Conservation (phyloP, 2,113 vertebrate genomes). For the Larimichthys crocea region DNA sequence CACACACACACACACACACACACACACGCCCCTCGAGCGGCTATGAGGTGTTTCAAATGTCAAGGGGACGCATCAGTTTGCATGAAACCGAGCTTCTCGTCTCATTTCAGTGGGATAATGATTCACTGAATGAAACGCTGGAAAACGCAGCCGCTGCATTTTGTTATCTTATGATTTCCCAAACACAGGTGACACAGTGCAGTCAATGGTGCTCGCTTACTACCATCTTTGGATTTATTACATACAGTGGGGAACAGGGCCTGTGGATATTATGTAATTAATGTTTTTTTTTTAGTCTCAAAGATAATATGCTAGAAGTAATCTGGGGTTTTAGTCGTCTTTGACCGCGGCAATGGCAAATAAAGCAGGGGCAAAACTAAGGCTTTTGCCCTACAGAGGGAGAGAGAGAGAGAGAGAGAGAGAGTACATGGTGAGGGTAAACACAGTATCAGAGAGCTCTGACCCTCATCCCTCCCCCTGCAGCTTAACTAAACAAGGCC, state of each 20-base stretch:
- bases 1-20: slow-evolving; percentile 20
- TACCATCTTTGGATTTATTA: slow-evolving; percentile 14
- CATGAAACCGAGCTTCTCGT: slow-evolving; percentile 62
- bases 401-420: slow-evolving; percentile 28
- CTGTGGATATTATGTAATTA: slow-evolving; percentile 46
- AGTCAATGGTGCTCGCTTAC: neutral
- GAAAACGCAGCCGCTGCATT: slow-evolving; percentile 45
- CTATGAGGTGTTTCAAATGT: slow-evolving; percentile 76
- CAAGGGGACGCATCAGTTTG: slow-evolving; percentile 72
- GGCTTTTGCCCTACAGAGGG: slow-evolving; percentile 57
- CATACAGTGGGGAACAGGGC: neutral
- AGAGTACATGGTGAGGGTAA: slow-evolving; percentile 60
- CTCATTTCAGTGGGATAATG: slow-evolving; percentile 53
- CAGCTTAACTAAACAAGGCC: slow-evolving; percentile 78
- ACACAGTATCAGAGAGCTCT: slow-evolving; percentile 66
- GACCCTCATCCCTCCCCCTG: slow-evolving; percentile 52
- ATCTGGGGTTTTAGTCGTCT: slow-evolving; percentile 63
- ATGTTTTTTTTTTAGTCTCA: slow-evolving; percentile 39
- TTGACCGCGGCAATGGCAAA: slow-evolving; percentile 69
- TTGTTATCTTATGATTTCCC: slow-evolving; percentile 45
- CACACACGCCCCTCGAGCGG: slow-evolving; percentile 46
- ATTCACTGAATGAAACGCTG: slow-evolving; percentile 65
- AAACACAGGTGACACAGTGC: slow-evolving; percentile 33
- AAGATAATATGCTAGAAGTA: slow-evolving; percentile 48
- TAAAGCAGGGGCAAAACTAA: slow-evolving; percentile 60